Percentiles rank a stretch among this genome's conserved stretches.
These are phyloP conservation scores for Protonemura montana DNA, from an alignment of 2,888 invertebrate species.

Conservation along the genomic window DNA sequence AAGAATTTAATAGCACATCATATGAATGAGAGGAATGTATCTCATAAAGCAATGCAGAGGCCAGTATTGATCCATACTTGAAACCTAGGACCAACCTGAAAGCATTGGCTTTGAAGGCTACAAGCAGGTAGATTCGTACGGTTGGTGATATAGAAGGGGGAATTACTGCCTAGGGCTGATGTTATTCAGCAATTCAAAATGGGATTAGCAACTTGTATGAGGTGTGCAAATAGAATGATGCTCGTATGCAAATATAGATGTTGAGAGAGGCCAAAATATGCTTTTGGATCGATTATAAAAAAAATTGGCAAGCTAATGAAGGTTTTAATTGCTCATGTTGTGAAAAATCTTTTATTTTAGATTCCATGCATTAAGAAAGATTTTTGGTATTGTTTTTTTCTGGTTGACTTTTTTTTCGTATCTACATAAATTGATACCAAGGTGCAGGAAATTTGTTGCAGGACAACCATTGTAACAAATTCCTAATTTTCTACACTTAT, in stretches of 20 bases:
- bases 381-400: no score
- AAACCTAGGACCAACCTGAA: neutral
- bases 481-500: neutral
- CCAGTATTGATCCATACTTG: neutral
- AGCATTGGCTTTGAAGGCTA: neutral
- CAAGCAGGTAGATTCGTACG: neutral
- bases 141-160: neutral
- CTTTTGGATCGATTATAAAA: slow-evolving; percentile 7
- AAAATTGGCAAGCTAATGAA: slow-evolving; percentile 1
- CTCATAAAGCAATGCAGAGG: neutral
- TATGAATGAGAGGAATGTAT: neutral
- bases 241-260: neutral
- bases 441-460: no score
- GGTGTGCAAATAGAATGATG: neutral
- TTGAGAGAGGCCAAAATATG: neutral
- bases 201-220: neutral
- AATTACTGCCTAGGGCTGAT: neutral
- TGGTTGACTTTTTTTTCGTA: no score
- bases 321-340: neutral
- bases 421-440: no score
- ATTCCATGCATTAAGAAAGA: no score
- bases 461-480: neutral
- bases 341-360: neutral
- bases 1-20: neutral
- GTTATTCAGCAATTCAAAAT: neutral